phyloP scores from a whole-genome alignment of 2,888 invertebrate genomes.

The Apamea anceps region DNA sequence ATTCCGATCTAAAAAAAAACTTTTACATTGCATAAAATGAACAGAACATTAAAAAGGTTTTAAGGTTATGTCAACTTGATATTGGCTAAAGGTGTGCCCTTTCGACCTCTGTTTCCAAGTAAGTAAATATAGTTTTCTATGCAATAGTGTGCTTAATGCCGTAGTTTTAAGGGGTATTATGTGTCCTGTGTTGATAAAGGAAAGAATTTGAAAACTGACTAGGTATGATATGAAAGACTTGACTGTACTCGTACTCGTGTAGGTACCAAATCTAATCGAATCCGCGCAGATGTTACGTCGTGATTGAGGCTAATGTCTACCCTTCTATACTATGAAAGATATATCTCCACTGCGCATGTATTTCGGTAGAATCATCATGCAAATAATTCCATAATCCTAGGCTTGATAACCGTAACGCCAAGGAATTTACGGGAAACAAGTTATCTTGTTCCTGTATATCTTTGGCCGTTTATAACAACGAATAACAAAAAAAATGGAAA shows the following conservation, averaged over 20 bases:
- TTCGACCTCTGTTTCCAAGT: neutral
- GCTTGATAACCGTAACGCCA: neutral
- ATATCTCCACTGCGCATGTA: neutral
- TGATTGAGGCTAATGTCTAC: slow-evolving; percentile 45
- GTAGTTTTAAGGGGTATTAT: neutral
- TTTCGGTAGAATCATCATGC: neutral
- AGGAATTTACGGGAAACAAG: too few species aligned
- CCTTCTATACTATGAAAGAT: slow-evolving; percentile 6
- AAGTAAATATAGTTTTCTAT: neutral
- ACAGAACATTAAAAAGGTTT: neutral
- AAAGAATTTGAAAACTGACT: neutral
- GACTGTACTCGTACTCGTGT: neutral
- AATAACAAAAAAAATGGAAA: neutral
- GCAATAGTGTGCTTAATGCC: neutral
- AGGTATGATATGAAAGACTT: neutral
- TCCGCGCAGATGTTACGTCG: slow-evolving; percentile 36
- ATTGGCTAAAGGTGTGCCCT: neutral
- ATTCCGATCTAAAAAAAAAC: neutral
- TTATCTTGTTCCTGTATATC: neutral
- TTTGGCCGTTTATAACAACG: neutral
- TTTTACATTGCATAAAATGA: too few species aligned
- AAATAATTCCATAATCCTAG: neutral
- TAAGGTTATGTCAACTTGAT: neutral
- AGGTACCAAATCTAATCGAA: slow-evolving; percentile 20
- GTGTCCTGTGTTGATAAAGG: neutral